Base-by-base conservation (phyloP, 2,888 invertebrate genomes). In the Acanthosepion pharaonis region DNA sequence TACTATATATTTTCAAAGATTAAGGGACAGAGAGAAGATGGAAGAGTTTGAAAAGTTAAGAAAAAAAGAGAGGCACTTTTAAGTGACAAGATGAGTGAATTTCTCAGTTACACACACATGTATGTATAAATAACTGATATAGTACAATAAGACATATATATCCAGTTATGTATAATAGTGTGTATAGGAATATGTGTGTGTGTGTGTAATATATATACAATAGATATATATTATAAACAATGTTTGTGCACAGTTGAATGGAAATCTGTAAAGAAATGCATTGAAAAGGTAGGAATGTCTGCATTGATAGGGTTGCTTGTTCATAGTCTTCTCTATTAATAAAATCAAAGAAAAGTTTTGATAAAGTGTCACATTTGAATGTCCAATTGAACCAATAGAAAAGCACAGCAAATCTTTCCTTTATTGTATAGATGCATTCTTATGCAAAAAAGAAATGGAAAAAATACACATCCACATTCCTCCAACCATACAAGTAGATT, bases 151-250 rank as follows among this genome's bases (percentile, higher is more conserved):
- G n/a, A 78, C 28, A 78, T 78, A 78, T n/a, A 78, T n/a, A 78
- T 28, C 11, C 78, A 78, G 78, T n/a, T 78, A 78, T 78, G n/a
- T 78, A 78, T 78, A 6, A 28, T 78, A 78, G n/a, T 78, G n/a
- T n/a, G 28, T 28, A n/a, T 8, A n/a, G 11, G 78, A n/a, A n/a
- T n/a, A 4, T 28, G 28, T 28, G 9, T 28, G 28, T 28, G 28
- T 64, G 78, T 78, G 78, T 78, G n/a, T n/a, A n/a, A 11, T 11
- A 11, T 78, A 28, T n/a, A 78, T 78, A 78, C 78, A 78, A 78
- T n/a, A 78, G 5, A 59, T 59, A 59, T 23, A 92, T 92, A 92
- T 92, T 42, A 51, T 92, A 78, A 78, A 78, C 78, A 78, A 78
- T 78, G 78, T n/a, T 5, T n/a, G 78, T 78, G 6, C n/a, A 78